Conservation (phyloP, 2,113 vertebrate genomes). For the Conger conger region DNA sequence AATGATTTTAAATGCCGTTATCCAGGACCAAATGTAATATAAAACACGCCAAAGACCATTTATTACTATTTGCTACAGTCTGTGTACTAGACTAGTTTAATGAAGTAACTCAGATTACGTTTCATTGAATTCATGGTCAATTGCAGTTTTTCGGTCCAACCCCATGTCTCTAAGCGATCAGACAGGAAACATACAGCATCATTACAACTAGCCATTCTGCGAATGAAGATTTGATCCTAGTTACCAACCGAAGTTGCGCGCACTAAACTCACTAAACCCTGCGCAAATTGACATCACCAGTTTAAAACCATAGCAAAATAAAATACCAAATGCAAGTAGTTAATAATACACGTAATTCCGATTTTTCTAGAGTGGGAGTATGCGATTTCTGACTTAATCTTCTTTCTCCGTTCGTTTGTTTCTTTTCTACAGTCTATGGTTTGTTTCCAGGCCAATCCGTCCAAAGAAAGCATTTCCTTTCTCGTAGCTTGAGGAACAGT, state of each 20-base stretch:
- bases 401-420: neutral
- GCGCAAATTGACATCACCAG: neutral
- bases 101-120: neutral
- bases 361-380: neutral
- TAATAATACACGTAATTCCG: neutral
- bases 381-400: neutral
- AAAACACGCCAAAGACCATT: too few species aligned
- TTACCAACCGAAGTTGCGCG: neutral
- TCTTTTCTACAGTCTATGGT: too few species aligned
- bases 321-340: neutral
- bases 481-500: neutral
- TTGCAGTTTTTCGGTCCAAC: neutral
- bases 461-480: conserved; percentile 4
- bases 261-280: neutral
- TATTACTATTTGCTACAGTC: too few species aligned
- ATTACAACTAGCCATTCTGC: neutral
- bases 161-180: neutral
- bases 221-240: neutral
- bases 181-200: neutral
- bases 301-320: neutral
- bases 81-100: too few species aligned
- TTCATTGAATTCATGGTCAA: neutral
- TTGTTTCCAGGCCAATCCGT: conserved; percentile 1
- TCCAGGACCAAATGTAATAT: too few species aligned
- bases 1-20: too few species aligned